Percentiles rank a stretch among this genome's conserved stretches.
Conservation (phyloP, 2,797 vertebrate genomes). For the Girardinus metallicus region DNA sequence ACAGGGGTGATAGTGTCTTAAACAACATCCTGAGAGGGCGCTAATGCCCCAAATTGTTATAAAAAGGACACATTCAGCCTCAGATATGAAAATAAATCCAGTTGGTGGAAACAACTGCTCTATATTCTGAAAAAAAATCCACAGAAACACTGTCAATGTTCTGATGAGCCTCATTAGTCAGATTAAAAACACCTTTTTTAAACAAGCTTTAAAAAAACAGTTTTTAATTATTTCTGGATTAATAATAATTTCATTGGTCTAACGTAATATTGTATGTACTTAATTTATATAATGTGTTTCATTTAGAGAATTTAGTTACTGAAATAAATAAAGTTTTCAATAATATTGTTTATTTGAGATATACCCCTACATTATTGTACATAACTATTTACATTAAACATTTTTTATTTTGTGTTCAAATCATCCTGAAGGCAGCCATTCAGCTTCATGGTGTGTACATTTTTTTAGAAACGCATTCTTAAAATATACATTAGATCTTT, state of each 20-base stretch:
- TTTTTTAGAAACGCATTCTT: background rate
- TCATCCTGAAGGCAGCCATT: background rate
- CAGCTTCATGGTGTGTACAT: background rate
- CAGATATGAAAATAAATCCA: background rate
- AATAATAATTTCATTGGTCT: background rate
- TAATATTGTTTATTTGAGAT: background rate
- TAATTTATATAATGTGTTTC: background rate
- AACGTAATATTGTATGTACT: background rate
- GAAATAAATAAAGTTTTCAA: background rate
- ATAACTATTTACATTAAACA: background rate
- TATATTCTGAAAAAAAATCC: background rate
- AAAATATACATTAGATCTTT: background rate
- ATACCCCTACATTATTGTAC: background rate
- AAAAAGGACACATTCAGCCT: background rate
- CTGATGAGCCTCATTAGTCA: background rate
- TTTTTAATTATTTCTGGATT: background rate
- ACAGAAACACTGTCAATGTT: background rate
- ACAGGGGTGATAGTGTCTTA: conserved; percentile 87
- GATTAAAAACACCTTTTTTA: background rate
- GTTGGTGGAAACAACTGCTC: background rate
- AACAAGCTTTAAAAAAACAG: background rate
- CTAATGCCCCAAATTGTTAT: conserved; percentile 55
- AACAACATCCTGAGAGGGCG: conserved; percentile 86
- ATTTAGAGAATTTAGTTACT: background rate
- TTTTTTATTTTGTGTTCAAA: background rate